Evolutionary conservation across 2,797 vertebrate genomes (phyloP).

Genomic region (Lycodopsis pacificus): DNA sequence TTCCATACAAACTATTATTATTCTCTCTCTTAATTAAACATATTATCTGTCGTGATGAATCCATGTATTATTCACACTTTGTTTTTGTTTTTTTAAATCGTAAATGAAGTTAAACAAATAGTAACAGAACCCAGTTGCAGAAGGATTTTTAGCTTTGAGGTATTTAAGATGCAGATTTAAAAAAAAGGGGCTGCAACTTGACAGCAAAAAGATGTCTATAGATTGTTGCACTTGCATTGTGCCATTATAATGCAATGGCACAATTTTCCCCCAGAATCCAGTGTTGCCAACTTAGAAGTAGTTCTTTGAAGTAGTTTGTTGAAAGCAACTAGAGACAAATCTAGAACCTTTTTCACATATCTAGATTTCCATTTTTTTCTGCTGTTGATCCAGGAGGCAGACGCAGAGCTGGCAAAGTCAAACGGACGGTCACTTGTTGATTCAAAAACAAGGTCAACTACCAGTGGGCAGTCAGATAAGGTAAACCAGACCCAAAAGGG

Average conservation of each 20-base stretch:
- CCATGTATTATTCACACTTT: not conserved
- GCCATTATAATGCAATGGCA: not conserved
- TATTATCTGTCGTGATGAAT: not conserved
- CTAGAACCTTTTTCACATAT: not conserved
- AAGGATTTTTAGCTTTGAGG: not conserved
- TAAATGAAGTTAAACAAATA: not conserved
- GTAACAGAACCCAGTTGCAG: not conserved
- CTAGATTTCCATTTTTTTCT: not conserved
- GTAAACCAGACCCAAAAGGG: not conserved
- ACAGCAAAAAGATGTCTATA: not conserved
- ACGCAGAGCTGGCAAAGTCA: not conserved
- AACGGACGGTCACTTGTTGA: not conserved
- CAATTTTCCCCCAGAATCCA: not conserved
- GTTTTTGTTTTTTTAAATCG: not conserved
- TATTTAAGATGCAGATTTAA: not conserved
- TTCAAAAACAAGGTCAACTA: not conserved
- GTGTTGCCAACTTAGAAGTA: not conserved
- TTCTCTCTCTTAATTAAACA: not conserved
- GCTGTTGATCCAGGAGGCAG: not conserved
- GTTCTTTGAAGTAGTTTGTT: not conserved
- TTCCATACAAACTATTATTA: conserved; percentile 15
- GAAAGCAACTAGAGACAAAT: not conserved
- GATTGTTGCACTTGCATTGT: not conserved
- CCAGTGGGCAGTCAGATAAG: not conserved
- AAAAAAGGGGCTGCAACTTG: not conserved